Conservation (phyloP, 1,140 invertebrate genomes). For the Artemia franciscana region DNA sequence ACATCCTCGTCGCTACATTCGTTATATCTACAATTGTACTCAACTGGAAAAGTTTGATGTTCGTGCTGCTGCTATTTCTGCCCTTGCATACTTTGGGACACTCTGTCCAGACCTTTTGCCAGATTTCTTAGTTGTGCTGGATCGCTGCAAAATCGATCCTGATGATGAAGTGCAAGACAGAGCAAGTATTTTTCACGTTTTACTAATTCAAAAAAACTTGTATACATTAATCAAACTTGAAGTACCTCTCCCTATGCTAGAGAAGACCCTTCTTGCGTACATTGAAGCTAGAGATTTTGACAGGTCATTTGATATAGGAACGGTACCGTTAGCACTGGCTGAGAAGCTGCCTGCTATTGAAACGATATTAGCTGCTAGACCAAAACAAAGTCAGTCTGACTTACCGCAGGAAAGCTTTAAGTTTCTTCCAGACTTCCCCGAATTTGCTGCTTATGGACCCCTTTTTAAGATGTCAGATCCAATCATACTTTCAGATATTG, state of each 20-base stretch:
- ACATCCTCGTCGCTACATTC: slow-evolving; percentile 82
- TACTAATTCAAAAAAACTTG: slow-evolving; percentile 45
- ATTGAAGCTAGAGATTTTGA: slow-evolving; percentile 39
- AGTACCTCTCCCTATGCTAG: slow-evolving; percentile 60
- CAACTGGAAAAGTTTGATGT: slow-evolving; percentile 89
- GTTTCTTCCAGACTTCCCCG: slow-evolving; percentile 46
- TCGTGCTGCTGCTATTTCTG: slow-evolving; percentile 82
- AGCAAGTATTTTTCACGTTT: slow-evolving; percentile 82
- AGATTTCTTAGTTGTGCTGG: slow-evolving; percentile 52
- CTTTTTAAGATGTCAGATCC: slow-evolving; percentile 71
- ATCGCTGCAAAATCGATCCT: slow-evolving; percentile 78
- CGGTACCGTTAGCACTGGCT: slow-evolving; percentile 48
- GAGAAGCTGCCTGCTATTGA: slow-evolving; percentile 17
- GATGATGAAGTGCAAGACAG: slow-evolving; percentile 97
- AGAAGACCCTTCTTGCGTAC: slow-evolving; percentile 63
- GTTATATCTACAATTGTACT: slow-evolving; percentile 96
- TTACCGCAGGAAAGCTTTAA: slow-evolving; percentile 65
- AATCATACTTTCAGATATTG: slow-evolving; percentile 84
- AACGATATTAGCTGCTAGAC: slow-evolving; percentile 9
- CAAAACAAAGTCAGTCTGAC: slow-evolving; percentile 16
- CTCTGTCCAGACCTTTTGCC: slow-evolving; percentile 69
- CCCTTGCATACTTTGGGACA: slow-evolving; percentile 90
- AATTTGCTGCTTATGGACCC: slow-evolving; percentile 32
- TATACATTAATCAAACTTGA: slow-evolving; percentile 56
- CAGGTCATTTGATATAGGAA: slow-evolving; percentile 60